Evolutionary conservation across 1,140 invertebrate genomes (phyloP), one percentile per base, ranked within the genome.

Genomic region (Tetraneura akinire): DNA sequence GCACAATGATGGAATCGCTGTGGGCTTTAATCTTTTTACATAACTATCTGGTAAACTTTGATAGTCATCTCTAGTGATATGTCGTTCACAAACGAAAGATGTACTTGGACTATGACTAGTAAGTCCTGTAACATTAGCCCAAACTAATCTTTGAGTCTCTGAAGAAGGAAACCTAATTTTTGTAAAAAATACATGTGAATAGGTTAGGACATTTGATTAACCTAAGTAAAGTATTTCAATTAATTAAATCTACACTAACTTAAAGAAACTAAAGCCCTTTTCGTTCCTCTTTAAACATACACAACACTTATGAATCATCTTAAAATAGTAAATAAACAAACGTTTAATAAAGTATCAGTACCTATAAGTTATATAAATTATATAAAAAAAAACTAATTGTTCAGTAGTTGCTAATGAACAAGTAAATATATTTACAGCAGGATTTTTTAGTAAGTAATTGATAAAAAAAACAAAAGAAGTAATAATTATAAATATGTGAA

Each of bases 31-130:
- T 16, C 47, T 51, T 51, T 51, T 51, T 16, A 51, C 47, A 51
- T 51, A 10, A 51, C 47, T 51, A 51, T 51, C 47, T 16, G 47
- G 47, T 51, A 51, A 51, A 51, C n/a, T 51, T 51, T 51, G 47
- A 51, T 51, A 51, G 47, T 51, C 47, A 51, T 51, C 47, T 10
- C 16, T 51, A 51, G 47, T 51, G 47, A 51, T 10, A 51, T 51
- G 47, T 51, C 47, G 47, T 51, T 51, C 47, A 51, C 47, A 51
- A 10, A 51, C 47, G 16, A 51, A 51, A 51, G 47, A 10, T 51
- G 47, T 51, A 51, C 47, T 51, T 51, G 47, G 47, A 51, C 47
- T 51, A 51, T 51, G 47, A 51, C 47, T 51, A 51, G 47, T 51
- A 51, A 51, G 47, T 51, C 47, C 9, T 51, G 16, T 16, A 51